Conservation (phyloP, 2,888 invertebrate species). For the Tiliacea citrago region DNA sequence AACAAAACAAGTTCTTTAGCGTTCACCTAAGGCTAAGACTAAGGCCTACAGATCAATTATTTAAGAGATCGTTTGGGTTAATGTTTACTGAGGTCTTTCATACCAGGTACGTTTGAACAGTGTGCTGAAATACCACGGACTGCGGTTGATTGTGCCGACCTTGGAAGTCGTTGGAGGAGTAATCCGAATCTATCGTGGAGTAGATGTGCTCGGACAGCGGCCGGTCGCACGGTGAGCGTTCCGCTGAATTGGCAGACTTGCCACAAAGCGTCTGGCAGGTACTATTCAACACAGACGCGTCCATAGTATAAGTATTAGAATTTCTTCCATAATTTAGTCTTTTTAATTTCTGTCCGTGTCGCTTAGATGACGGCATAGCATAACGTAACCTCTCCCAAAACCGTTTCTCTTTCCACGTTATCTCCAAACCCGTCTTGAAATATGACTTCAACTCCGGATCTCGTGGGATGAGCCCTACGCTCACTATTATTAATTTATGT, state of each 20-base stretch:
- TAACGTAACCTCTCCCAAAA: slow-evolving; percentile 98
- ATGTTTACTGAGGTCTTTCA: slow-evolving; percentile 75
- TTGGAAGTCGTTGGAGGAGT: slow-evolving; percentile 92
- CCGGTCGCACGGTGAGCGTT: slow-evolving; percentile 92
- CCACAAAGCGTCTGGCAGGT: slow-evolving; percentile 91
- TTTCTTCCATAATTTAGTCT: slow-evolving; percentile 94
- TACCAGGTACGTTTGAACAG: slow-evolving; percentile 89
- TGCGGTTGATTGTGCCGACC: slow-evolving; percentile 85
- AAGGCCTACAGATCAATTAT: slow-evolving; percentile 79
- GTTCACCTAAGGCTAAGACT: slow-evolving; percentile 81
- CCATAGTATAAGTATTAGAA: slow-evolving; percentile 96
- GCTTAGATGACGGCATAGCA: slow-evolving; percentile 96
- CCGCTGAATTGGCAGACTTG: slow-evolving; percentile 88
- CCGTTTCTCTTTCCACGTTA: slow-evolving; percentile 97
- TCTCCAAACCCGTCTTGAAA: slow-evolving; percentile 96
- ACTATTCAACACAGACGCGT: slow-evolving; percentile 91
- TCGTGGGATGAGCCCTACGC: slow-evolving; percentile 94
- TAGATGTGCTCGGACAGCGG: slow-evolving; percentile 97
- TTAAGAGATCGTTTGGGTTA: slow-evolving; percentile 82
- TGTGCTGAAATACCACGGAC: slow-evolving; percentile 87
- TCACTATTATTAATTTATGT: slow-evolving; percentile 96
- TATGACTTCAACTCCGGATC: slow-evolving; percentile 97
- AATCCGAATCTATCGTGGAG: slow-evolving; percentile 97
- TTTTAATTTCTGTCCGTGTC: slow-evolving; percentile 89
- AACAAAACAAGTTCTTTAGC: slow-evolving; percentile 81